Evolutionary conservation across 2,113 vertebrate species (phyloP).

Genomic region (Atractosteus spatula): DNA sequence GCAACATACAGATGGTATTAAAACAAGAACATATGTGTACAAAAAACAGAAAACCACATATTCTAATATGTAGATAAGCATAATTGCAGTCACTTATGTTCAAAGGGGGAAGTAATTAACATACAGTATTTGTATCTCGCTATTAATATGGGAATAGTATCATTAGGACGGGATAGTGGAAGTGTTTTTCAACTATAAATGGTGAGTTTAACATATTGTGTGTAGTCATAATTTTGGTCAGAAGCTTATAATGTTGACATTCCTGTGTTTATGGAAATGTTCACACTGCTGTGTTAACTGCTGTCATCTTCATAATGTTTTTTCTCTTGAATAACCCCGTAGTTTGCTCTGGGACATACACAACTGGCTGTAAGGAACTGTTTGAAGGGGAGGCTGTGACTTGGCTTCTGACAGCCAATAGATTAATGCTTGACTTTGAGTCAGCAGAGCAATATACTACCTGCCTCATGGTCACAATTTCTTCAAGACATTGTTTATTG

Average conservation of each 20-base stretch:
- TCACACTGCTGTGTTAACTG: slow-evolving; percentile 61
- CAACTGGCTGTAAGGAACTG: slow-evolving; percentile 32
- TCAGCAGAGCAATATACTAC: slow-evolving; percentile 26
- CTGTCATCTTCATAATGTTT: slow-evolving; percentile 71
- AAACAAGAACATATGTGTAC: no score
- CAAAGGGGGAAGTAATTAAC: slow-evolving; percentile 71
- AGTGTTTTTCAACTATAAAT: slow-evolving; percentile 43
- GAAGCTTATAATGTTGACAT: slow-evolving; percentile 61
- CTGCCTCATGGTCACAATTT: no score
- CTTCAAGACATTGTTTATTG: no score
- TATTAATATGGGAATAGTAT: slow-evolving; percentile 59
- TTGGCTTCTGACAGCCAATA: slow-evolving; percentile 24
- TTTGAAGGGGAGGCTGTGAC: slow-evolving; percentile 29
- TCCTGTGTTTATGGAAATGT: slow-evolving; percentile 68
- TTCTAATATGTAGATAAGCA: slow-evolving; percentile 60
- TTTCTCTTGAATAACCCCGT: slow-evolving; percentile 52
- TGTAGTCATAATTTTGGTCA: slow-evolving; percentile 62
- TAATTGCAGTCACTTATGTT: slow-evolving; percentile 71
- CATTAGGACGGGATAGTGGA: slow-evolving; percentile 32
- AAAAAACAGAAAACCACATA: slow-evolving; percentile 44
- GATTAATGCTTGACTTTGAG: slow-evolving; percentile 41
- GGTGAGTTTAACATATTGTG: slow-evolving; percentile 56
- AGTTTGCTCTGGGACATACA: slow-evolving; percentile 19
- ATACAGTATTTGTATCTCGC: slow-evolving; percentile 62
- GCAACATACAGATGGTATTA: slow-evolving; percentile 45